phyloP scores from a whole-genome alignment of 2,113 vertebrate genomes.

The Synodontis membranacea region DNA sequence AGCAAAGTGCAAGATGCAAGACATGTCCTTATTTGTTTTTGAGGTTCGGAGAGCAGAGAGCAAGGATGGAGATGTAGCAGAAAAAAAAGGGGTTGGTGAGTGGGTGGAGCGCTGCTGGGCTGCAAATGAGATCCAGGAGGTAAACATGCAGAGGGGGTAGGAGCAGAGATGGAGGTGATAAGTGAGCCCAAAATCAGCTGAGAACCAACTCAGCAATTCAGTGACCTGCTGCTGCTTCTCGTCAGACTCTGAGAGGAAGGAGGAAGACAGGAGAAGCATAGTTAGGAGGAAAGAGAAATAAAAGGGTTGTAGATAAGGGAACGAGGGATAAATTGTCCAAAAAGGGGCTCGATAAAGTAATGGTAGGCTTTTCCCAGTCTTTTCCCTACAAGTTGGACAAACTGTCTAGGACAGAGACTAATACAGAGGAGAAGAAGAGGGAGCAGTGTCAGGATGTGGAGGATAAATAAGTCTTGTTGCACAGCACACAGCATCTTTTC shows the following conservation, averaged over 20 bases:
- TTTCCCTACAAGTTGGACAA: not conserved
- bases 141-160: conserved; percentile 86
- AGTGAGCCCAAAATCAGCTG: conserved; percentile 75
- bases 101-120: conserved; percentile 67
- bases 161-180: conserved; percentile 84
- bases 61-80: not conserved
- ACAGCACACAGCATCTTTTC: conserved; percentile 7
- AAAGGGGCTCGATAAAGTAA: not conserved
- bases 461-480: not conserved
- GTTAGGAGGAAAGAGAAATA: not conserved
- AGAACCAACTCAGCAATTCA: conserved; percentile 78
- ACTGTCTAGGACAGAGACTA: not conserved
- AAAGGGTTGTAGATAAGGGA: not conserved
- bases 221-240: conserved; percentile 81
- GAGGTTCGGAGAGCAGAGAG: not conserved
- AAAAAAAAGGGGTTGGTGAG: not conserved
- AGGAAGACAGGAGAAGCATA: not conserved
- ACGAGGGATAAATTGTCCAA: not conserved
- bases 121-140: conserved; percentile 84
- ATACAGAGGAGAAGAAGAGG: not conserved
- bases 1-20: not conserved
- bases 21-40: not conserved
- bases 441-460: conserved; percentile 1
- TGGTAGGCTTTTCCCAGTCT: not conserved
- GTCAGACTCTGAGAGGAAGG: conserved; percentile 60